Evolutionary conservation across 2,113 vertebrate species (phyloP).

Genomic region (Phocoena sinus): DNA sequence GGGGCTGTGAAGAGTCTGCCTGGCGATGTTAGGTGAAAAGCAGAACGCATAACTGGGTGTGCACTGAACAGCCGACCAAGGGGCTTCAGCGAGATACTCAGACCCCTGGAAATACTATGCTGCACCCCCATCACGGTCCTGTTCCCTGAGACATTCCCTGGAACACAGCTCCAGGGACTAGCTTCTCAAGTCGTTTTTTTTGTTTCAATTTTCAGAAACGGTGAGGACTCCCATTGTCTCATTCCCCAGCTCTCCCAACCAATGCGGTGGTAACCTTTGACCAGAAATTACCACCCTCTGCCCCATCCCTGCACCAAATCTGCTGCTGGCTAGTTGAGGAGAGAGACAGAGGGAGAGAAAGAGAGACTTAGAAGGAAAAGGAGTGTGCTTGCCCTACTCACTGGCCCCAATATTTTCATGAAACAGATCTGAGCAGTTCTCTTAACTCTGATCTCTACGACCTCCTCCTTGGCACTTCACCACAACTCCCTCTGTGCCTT

Average conservation of each 20-base stretch:
- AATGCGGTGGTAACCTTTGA: background rate
- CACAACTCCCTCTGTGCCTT: background rate
- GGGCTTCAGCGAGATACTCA: background rate
- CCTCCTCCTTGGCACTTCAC: background rate
- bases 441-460: background rate
- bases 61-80: background rate
- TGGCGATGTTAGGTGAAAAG: background rate
- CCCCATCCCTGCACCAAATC: background rate
- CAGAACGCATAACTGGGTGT: background rate
- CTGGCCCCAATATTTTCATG: background rate
- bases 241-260: background rate
- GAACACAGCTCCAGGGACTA: background rate
- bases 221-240: background rate
- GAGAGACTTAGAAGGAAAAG: background rate
- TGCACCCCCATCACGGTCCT: background rate
- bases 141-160: background rate
- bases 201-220: constrained; percentile 4
- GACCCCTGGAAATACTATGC: background rate
- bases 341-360: background rate
- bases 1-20: background rate
- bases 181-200: background rate
- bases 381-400: background rate
- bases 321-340: background rate
- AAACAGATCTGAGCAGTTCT: background rate
- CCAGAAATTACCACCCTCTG: background rate